Evolutionary conservation across 2,797 vertebrate genomes (phyloP), one percentile per base, ranked within the genome.

Genomic region (Arnoldichthys spilopterus): DNA sequence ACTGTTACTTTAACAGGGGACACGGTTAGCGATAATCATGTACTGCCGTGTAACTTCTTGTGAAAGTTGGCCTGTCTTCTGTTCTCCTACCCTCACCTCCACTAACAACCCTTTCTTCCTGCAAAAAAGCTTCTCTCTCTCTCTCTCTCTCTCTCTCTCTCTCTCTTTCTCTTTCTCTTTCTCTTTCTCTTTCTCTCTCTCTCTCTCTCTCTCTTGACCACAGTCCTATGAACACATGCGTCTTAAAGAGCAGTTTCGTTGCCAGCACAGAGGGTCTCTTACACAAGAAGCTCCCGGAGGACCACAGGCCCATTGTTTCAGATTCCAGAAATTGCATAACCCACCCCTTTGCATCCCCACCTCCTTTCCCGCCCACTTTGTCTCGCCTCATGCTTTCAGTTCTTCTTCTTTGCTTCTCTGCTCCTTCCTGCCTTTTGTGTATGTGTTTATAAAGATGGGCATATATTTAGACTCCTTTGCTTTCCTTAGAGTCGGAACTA

Each of bases 291-390:
- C 51, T 43, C 73, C 37, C 62, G 15, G 12, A 72, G 66, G 61
- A 74, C 76, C 69, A 82, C 61, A 62, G 45, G 40, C 62, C 67
- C 75, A 73, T 86, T 82, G 81, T 83, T 83, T 54, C 43, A 51
- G 32, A 54, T 68, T 53, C 64, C 76, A 49, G 56, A 73, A 80
- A 45, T 81, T 81, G 30, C 77, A 67, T 77, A 86, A 86, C 77
- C n/a, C n/a, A 74, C 63, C 77, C 28, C 53, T n/a, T n/a, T n/a
- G n/a, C n/a, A n/a, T n/a, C n/a, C 61, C 62, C 32, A 30, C n/a
- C 32, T 22, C 18, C 26, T 64, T 54, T 20, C 51, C 30, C 69
- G 56, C 61, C 2, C 15, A 9, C 9, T 72, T 71, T 49, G 47
- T 67, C 74, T 76, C 28, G 18, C 12, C 32, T 13, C 12, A 3